Evolutionary conservation across 2,797 vertebrate species (phyloP).

Genomic region (Alfaro cultratus): DNA sequence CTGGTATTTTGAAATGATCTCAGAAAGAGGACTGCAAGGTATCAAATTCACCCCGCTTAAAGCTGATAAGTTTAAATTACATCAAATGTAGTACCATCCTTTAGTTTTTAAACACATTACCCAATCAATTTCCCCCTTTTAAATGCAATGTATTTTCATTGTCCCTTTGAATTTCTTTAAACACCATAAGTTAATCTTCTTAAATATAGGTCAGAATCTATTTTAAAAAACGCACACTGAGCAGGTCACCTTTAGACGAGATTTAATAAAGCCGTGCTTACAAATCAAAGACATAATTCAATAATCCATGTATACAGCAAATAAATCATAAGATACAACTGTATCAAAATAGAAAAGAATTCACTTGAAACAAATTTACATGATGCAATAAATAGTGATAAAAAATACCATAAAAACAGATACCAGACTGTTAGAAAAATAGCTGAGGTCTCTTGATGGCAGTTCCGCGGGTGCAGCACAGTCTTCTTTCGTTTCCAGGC

Average conservation of each 20-base stretch:
- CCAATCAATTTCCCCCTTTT: not conserved
- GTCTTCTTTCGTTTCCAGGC: conserved; percentile 46
- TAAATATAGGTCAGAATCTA: not conserved
- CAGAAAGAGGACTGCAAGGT: not conserved
- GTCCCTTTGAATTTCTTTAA: not conserved
- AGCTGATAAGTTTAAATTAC: no score
- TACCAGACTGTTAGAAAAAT: conserved; percentile 54
- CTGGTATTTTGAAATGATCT: not conserved
- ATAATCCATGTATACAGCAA: conserved; percentile 52
- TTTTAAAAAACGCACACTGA: conserved; percentile 8
- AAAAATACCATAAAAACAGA: conserved; percentile 48
- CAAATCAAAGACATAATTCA: conserved; percentile 52
- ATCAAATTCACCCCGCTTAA: no score
- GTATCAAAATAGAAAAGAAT: conserved; percentile 75
- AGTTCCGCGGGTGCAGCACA: conserved; percentile 31
- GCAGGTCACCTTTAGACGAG: conserved; percentile 32
- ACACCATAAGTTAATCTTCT: not conserved
- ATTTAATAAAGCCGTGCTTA: conserved; percentile 71
- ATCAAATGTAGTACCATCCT: not conserved
- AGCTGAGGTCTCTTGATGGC: conserved; percentile 24
- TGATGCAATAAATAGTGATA: conserved; percentile 75
- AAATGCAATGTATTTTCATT: not conserved
- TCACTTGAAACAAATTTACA: conserved; percentile 66
- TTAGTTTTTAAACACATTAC: not conserved
- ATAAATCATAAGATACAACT: conserved; percentile 67